Base-by-base conservation (phyloP, 2,113 vertebrate genomes). In the Lophura nycthemera region DNA sequence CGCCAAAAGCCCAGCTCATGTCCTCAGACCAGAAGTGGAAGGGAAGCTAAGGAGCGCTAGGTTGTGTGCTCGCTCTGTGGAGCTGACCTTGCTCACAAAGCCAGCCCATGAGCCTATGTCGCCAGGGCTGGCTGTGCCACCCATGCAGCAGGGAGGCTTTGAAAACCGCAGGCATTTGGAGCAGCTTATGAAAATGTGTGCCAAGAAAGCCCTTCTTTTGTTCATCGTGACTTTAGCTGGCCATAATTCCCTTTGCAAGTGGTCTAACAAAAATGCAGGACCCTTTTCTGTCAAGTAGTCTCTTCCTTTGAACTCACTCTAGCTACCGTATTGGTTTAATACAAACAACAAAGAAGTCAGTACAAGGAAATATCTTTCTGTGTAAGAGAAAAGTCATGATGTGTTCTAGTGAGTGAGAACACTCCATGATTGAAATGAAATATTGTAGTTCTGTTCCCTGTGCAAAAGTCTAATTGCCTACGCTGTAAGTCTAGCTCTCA, bases 91-190 rank as follows among this genome's bases (percentile, higher is more conserved):
- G 16, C 63, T 80, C 10, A 36, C 52, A 42, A 16, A 32, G 24
- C 60, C 13, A 66, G 40, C 40, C 22, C 30, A 56, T 0, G 34
- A 7, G 5, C 47, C 20, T 0, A 2, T 34, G 73, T 25, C 69
- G 57, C 88, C n/a, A 50, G 71, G 60, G 45, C 83, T 92, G 50
- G 80, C 83, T 57, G 89, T 67, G 83, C 69, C 45, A 13, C 69
- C 81, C 92, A 50, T 21, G 0, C 22, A 0, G 45, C 30, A 50
- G 45, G 56, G 86, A 25, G 52, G 22, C 34, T 52, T 36, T 38
- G n/a, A 11, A 45, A 64, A 8, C 10, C 27, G 6, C 0, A 3
- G 38, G 69, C 1, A 1, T 29, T 45, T 45, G 14, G 69, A 52
- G 56, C 78, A 81, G 59, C 17, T 67, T n/a, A 25, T 34, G 14